Evolutionary conservation across 2,888 invertebrate genomes (phyloP), one percentile per base, ranked within the genome.

Genomic region (Epistrophe eligans): DNA sequence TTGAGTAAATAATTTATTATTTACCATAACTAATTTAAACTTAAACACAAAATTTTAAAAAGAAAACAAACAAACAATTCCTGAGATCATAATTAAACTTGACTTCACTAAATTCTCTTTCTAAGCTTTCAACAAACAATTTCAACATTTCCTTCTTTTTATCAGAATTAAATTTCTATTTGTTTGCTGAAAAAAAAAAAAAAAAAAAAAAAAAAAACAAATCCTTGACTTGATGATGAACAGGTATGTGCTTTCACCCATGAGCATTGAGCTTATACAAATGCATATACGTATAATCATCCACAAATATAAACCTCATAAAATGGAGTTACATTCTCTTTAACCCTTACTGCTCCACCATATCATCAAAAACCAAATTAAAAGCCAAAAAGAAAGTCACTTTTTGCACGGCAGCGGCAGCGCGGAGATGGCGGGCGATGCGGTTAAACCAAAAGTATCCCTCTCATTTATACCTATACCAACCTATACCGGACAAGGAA

Each of bases 381-480:
- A 84, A 84, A 84, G 84, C 72, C 50, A 67, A 77, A 84, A 84
- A 24, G 60, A 77, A 84, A 84, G 35, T 58, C 45, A 62, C 38
- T 58, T 64, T 28, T 50, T 19, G n/a, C 48, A 40, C 57, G 50
- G 24, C 24, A 24, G 24, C 24, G 24, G 24, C 24, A 3, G 24
- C 24, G 24, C 24, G 24, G 24, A 2, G 24, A 3, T 24, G 24
- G 24, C n/a, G n/a, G n/a, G n/a, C n/a, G n/a, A n/a, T 48, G 19
- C 17, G 60, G 43, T 43, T n/a, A 50, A 19, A 32, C 48, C 45
- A 48, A 66, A 28, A 66, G 50, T 67, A 67, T 50, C 67, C 67
- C 15, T 50, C 7, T 11, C 24, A 62, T 38, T 62, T 48, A 19
- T 19, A n/a, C 11, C 19, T 35, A 7, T 6, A 13, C 6, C 13